Base-by-base conservation (phyloP, 2,888 invertebrate genomes). In the Sminthurinus aureus region DNA sequence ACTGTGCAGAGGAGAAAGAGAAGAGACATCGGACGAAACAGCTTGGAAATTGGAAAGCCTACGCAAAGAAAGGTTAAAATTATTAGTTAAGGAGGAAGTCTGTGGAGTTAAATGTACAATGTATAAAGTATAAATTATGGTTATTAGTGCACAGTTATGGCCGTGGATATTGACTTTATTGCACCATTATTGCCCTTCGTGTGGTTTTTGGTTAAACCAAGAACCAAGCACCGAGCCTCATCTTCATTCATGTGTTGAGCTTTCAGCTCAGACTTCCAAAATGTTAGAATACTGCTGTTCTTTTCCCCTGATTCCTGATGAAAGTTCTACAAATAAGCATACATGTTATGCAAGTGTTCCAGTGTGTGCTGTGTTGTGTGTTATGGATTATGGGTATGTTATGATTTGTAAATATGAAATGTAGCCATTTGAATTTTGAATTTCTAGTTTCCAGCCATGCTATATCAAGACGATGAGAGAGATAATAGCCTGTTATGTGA, bases 61-160 rank as follows among this genome's bases (percentile, higher is more conserved):
- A 58, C 9, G 58, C 58, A 15, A 58, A n/a, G 58, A 15, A 15
- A 58, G 58, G 58, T 9, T 12, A 12, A 58, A 58, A 12, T 58
- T 58, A 12, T 9, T 9, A 67, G 67, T 67, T 9, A 20, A 67
- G n/a, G 67, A 67, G 67, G 67, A 67, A 67, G 20, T 67, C 52
- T 11, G 67, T 13, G 67, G 67, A 67, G n/a, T 18, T 67, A 67
- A 67, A 13, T 67, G 67, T 13, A n/a, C n/a, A n/a, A n/a, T n/a
- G n/a, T n/a, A n/a, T n/a, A n/a, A n/a, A n/a, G n/a, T n/a, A 67
- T 67, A 67, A 67, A 67, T 67, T 67, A 67, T 67, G 67, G 67
- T 67, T 20, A 67, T 67, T 67, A 67, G 67, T 67, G n/a, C 15
- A 67, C 13, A 52, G 52, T 52, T 52, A 52, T 52, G 52, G 13